These are phyloP conservation scores for Nomada flava DNA, from an alignment of 2,888 invertebrate genomes.

Conservation along the genomic window DNA sequence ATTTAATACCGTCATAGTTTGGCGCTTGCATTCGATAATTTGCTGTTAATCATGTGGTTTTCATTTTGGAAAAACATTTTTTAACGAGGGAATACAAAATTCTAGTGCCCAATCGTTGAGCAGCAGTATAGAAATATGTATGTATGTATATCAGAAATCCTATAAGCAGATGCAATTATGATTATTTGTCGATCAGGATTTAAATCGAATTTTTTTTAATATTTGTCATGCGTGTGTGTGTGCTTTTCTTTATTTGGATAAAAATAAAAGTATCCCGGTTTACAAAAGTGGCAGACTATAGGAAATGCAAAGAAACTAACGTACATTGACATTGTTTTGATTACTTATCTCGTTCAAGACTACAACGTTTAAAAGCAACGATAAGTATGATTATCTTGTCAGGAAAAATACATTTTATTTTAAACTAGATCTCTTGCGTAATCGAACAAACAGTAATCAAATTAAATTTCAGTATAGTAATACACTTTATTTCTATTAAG, in stretches of 20 bases:
- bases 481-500: too few species aligned
- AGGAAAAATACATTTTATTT: conserved; percentile 19
- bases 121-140: too few species aligned
- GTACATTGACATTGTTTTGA: conserved; percentile 13
- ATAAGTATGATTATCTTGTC: conserved; percentile 45
- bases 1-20: neutral
- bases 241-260: neutral
- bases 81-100: neutral
- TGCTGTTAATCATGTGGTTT: too few species aligned
- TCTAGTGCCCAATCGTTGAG: too few species aligned
- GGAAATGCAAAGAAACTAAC: neutral
- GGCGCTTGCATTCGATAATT: neutral
- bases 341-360: conserved; percentile 44
- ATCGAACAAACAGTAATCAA: too few species aligned
- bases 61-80: too few species aligned
- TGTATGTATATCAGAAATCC: too few species aligned
- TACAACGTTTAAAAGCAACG: conserved; percentile 33
- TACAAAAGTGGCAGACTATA: neutral
- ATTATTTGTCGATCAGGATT: too few species aligned
- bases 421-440: neutral
- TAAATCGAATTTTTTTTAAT: too few species aligned
- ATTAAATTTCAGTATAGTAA: too few species aligned
- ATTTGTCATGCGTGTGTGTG: too few species aligned
- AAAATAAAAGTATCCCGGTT: neutral
- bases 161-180: too few species aligned